A percentile compares a stretch with the other conserved stretches of the same genome.
Conservation (phyloP, 2,113 vertebrate genomes). For the Mastomys coucha region DNA sequence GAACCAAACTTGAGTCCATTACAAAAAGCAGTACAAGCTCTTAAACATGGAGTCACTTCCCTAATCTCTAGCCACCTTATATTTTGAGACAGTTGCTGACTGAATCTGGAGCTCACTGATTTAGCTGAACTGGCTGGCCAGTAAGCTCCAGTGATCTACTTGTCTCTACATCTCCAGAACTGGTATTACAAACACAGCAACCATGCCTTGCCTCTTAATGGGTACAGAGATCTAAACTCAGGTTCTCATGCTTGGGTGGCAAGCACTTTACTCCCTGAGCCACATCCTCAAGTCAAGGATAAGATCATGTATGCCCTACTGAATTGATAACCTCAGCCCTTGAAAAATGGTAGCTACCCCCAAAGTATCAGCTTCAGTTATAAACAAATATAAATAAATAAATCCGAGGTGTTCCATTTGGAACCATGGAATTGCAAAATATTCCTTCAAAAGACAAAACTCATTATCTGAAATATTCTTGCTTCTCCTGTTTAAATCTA, state of each 20-base stretch:
- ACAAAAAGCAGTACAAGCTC: background rate
- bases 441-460: background rate
- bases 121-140: background rate
- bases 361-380: background rate
- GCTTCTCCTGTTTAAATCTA: constrained; percentile 21
- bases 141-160: background rate
- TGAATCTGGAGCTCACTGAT: background rate
- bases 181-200: background rate
- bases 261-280: background rate
- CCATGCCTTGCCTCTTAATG: too few relatives aligned
- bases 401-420: background rate
- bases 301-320: background rate
- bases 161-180: background rate
- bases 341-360: background rate
- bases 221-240: background rate
- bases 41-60: background rate
- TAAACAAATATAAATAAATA: background rate
- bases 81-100: background rate
- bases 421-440: background rate
- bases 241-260: background rate
- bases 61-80: background rate
- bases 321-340: background rate
- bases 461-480: background rate
- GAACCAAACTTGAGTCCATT: background rate
- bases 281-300: background rate